phyloP scores from a whole-genome alignment of 1,140 invertebrate species.

The Drosophila sucinea region DNA sequence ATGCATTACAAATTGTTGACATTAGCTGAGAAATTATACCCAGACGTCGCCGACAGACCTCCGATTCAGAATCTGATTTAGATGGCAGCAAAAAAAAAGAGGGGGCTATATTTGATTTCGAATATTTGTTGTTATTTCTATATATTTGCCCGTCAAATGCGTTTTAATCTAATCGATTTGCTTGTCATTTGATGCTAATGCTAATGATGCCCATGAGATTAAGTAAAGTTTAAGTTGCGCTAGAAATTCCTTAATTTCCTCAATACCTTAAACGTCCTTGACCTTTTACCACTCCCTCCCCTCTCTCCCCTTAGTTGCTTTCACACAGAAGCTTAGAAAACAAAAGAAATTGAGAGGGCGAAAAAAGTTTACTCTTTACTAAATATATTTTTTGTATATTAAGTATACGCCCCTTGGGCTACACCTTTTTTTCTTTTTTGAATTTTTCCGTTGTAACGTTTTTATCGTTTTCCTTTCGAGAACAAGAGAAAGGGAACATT shows the following conservation, averaged over 20 bases:
- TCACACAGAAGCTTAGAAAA: background rate
- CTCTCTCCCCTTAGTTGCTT: background rate
- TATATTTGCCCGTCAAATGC: constrained; percentile 7
- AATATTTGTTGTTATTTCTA: constrained; percentile 31
- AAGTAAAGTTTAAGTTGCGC: constrained; percentile 31
- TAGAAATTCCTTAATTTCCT: constrained; percentile 33
- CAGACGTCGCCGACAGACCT: constrained; percentile 35
- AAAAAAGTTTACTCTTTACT: constrained; percentile 36
- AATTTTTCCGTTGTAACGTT: constrained; percentile 38
- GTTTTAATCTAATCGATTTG: constrained; percentile 67
- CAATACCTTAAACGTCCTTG: constrained; percentile 53
- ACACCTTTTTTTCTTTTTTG: constrained; percentile 42
- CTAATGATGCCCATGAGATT: constrained; percentile 48
- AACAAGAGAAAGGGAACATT: background rate
- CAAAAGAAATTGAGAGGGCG: background rate
- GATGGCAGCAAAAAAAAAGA: background rate
- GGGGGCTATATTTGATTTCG: constrained; percentile 43
- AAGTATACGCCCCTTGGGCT: constrained; percentile 46
- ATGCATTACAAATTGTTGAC: constrained; percentile 75
- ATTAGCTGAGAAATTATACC: constrained; percentile 57
- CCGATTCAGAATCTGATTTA: background rate
- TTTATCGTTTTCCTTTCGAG: constrained; percentile 29
- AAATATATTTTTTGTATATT: constrained; percentile 25
- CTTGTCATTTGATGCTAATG: constrained; percentile 50
- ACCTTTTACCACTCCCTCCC: constrained; percentile 22